Base-by-base conservation (phyloP, 2,888 invertebrate species). In the Amiota communis region DNA sequence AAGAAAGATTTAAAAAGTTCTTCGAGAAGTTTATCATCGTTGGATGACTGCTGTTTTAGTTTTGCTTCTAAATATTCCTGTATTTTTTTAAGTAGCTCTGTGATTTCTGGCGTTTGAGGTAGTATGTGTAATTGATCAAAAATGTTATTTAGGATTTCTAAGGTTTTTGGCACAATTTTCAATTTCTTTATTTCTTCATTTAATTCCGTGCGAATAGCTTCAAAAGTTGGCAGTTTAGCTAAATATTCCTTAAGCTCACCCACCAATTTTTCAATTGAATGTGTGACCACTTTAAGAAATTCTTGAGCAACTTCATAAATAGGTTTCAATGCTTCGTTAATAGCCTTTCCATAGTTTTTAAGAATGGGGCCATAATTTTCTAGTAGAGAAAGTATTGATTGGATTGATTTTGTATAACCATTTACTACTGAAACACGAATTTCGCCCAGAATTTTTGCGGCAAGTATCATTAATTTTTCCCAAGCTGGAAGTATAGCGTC, bases 1-100 rank as follows among this genome's bases (percentile, higher is more conserved):
- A 93, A 79, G 6, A 93, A 87, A 71, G 92, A 91, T 70, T 91
- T 89, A 81, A 92, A 92, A 8, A 96, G 91, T n/a, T 91, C 91
- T 77, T 93, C 92, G 0, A 95, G 84, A 72, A 93, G 92, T 72
- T 91, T 91, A 1, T 90, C 84, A 80, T 95, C 94, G 81, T 95
- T 92, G 0, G 93, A 91, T 77, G 77, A 61, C 9, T 91, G 87
- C 81, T 93, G 90, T 68, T 91, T 91, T 36, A 94, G 86, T 91
- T 94, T 93, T 91, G 93, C 93, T 74, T 92, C 90, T 2, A 94
- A 81, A 87, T 95, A 96, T 10, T 91, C 89, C 75, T 91, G 91
- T 57, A 93, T 84, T 13, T 92, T 90, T 61, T 92, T 91, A 53
- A 93, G 87, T 78, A 95, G 91, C 17, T 92, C 91, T 74, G 90